A percentile compares a stretch with the other conserved stretches of the same genome.
Evolutionary conservation across 1,140 invertebrate genomes (phyloP).

Genomic region (Lineus longissimus): DNA sequence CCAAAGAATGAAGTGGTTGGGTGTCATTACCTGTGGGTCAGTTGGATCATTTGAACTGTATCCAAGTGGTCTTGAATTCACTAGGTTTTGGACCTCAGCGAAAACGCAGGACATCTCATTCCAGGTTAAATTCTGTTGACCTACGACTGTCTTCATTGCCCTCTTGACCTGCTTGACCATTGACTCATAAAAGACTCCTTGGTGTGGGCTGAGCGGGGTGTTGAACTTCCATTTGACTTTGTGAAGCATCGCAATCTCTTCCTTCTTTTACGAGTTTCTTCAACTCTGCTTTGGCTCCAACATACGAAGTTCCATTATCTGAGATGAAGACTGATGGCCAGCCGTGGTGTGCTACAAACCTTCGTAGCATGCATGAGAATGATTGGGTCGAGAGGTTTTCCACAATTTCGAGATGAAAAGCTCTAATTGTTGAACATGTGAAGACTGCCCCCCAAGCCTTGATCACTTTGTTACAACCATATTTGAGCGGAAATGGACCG

Average conservation of each 20-base stretch:
- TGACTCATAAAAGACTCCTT: neutral
- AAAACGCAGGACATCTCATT: neutral
- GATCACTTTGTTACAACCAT: neutral
- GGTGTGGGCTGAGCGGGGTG: neutral
- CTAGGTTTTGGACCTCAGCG: neutral
- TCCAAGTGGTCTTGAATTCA: neutral
- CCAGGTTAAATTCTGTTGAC: neutral
- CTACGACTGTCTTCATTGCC: neutral
- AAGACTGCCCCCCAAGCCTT: neutral
- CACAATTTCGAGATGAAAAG: conserved; percentile 1
- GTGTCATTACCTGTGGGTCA: no score
- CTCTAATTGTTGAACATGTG: neutral
- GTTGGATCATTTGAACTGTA: no score
- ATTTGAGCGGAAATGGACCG: neutral
- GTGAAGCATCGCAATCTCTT: neutral
- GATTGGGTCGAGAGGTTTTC: neutral
- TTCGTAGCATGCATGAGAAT: neutral
- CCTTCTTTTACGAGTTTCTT: neutral
- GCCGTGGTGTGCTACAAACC: neutral
- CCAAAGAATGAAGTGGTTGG: no score
- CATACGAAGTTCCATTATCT: neutral
- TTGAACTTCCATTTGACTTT: neutral
- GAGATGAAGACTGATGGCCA: neutral
- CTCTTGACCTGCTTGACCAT: neutral
- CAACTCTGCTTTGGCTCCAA: no score